A percentile compares a stretch with the other conserved stretches of the same genome.
Conservation (phyloP, 2,113 vertebrate genomes). For the Irena cyanogastra region DNA sequence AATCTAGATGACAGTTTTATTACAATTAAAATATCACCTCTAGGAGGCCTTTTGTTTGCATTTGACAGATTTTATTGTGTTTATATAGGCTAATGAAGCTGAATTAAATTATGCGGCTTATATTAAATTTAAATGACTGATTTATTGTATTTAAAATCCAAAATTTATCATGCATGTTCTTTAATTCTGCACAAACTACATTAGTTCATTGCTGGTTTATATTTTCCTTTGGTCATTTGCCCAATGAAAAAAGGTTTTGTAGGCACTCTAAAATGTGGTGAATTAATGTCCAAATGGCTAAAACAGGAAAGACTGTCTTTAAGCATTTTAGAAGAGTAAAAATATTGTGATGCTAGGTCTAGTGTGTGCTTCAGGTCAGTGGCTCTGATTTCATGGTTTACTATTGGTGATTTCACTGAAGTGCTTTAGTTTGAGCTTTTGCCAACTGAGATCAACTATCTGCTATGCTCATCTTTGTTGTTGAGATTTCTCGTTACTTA, state of each 20-base stretch:
- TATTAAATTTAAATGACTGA: constrained; percentile 65
- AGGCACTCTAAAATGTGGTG: neutral
- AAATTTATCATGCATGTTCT: constrained; percentile 37
- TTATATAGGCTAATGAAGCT: constrained; percentile 68
- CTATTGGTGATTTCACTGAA: neutral
- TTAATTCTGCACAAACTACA: constrained; percentile 46
- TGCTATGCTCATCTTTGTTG: neutral
- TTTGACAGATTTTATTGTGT: constrained; percentile 68
- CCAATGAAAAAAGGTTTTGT: constrained; percentile 1
- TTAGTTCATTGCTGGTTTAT: constrained; percentile 49
- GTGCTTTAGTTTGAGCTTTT: neutral
- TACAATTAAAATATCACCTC: constrained; percentile 71
- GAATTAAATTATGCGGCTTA: constrained; percentile 63
- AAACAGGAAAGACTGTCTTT: neutral
- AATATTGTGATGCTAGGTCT: neutral
- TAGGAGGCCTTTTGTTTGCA: constrained; percentile 61
- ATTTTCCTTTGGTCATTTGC: constrained; percentile 33
- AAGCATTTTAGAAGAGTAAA: neutral
- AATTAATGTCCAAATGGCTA: constrained; percentile 11
- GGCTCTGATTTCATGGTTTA: neutral
- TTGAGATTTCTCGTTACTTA: neutral
- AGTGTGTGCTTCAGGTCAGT: neutral
- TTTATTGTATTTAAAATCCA: constrained; percentile 60
- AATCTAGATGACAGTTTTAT: constrained; percentile 74
- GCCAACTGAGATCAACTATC: neutral